Conservation (phyloP, 2,797 vertebrate genomes). For the Manis javanica region DNA sequence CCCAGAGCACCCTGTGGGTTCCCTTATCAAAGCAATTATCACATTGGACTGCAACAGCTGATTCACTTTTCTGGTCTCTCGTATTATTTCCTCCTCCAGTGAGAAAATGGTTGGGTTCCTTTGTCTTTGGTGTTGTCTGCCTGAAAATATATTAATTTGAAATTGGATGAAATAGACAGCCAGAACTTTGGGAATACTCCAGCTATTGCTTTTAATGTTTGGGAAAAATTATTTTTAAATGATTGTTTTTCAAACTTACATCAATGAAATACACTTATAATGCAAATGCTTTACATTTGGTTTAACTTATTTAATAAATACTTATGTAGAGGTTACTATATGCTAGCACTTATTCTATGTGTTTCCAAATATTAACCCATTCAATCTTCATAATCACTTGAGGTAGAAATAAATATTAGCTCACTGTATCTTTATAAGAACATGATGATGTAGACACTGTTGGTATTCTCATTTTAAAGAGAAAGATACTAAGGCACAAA, state of each 20-base stretch:
- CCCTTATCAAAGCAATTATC: neutral
- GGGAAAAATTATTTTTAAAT: neutral
- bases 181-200: neutral
- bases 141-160: conserved; percentile 5
- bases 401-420: neutral
- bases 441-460: neutral
- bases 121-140: neutral
- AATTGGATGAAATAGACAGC: neutral
- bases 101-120: neutral
- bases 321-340: neutral
- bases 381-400: neutral
- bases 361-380: conserved; percentile 19
- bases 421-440: neutral
- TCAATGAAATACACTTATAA: neutral
- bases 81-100: neutral
- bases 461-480: conserved; percentile 13
- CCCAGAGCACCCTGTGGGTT: neutral
- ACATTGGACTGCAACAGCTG: neutral
- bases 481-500: neutral
- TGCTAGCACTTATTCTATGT: neutral
- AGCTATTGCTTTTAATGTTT: neutral
- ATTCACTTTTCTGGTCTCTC: neutral
- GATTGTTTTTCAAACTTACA: neutral
- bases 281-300: neutral
- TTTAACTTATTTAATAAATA: conserved; percentile 10